Evolutionary conservation across 2,888 invertebrate species (phyloP), one percentile per base, ranked within the genome.

Genomic region (Sturmia bella): DNA sequence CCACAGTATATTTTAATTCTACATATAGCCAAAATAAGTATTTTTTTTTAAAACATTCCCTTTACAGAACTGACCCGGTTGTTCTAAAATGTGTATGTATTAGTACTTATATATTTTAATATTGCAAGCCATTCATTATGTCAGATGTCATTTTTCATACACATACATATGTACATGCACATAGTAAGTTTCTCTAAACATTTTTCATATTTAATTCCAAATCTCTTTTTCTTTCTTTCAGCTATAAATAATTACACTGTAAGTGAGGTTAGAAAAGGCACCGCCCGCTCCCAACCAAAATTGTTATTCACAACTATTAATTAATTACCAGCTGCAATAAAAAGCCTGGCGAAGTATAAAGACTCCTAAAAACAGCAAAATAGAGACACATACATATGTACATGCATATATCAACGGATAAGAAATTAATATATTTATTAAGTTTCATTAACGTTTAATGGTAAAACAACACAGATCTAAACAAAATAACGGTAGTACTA

Each of bases 231-330:
- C 37, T 37, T 45, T 17, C 12, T 17, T 80, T 41, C 64, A 81
- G 81, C 61, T 81, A 81, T 27, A 81, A 81, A 81, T 80, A 80
- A 80, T 80, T 61, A 48, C 68, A 50, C 21, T 7, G 57, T 41
- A 54, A 61, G 9, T 50, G 45, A 11, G 5, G 59, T 61, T 76
- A 61, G 69, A 37, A 17, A 43, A 3, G 52, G 56, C 61, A 45
- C 24, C 41, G 4, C 15, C 27, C 57, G 43, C 37, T 32, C 17
- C 15, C 12, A 50, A 27, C 5, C 13, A 64, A 27, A 15, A 27
- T 59, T 48, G 41, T 48, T 21, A 68, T 32, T 41, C 19, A 24
- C 32, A 52, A 21, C 19, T 41, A 50, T 15, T 11, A 32, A 32
- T 4, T n/a, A 57, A 69, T 6, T 15, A 63, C n/a, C 32, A 57